Evolutionary conservation across 2,797 vertebrate genomes (phyloP).

Genomic region (Hyperoplus lanceolatus): DNA sequence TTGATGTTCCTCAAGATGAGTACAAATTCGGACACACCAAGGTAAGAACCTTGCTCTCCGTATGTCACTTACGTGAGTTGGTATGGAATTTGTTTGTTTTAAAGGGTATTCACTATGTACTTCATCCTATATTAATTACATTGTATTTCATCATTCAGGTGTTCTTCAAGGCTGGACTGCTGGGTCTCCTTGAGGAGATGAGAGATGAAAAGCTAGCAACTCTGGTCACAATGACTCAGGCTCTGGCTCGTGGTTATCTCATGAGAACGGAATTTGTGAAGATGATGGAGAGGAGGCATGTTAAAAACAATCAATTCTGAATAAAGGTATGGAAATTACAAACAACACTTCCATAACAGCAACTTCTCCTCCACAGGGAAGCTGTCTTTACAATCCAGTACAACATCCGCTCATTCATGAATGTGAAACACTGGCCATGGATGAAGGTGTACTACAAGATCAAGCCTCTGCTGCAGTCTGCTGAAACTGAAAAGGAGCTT

Average conservation of each 20-base stretch:
- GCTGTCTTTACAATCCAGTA: conserved; percentile 91
- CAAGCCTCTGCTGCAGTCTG: conserved; percentile 91
- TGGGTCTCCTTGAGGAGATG: conserved; percentile 90
- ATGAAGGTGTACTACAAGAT: conserved; percentile 97
- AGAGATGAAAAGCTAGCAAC: conserved; percentile 88
- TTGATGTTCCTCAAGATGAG: too few species aligned
- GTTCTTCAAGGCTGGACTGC: conserved; percentile 91
- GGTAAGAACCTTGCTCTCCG: conserved; percentile 66
- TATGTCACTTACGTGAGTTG: too few species aligned
- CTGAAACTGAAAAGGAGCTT: conserved; percentile 93
- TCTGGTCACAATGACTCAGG: conserved; percentile 88
- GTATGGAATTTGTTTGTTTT: too few species aligned
- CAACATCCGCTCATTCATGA: conserved; percentile 92
- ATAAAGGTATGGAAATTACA: fast-evolving
- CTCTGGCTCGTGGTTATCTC: conserved; percentile 84
- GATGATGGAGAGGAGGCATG: conserved; percentile 87
- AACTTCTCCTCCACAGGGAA: conserved; percentile 74
- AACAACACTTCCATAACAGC: background rate
- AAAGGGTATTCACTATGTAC: background rate
- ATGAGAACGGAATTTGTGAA: conserved; percentile 88
- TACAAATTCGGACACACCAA: conserved; percentile 77
- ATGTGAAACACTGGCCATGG: conserved; percentile 94
- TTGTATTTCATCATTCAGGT: conserved; percentile 73
- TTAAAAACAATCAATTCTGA: background rate
- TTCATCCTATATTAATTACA: background rate